Base-by-base conservation (phyloP, 2,113 vertebrate genomes). In the Zosterops borbonicus region DNA sequence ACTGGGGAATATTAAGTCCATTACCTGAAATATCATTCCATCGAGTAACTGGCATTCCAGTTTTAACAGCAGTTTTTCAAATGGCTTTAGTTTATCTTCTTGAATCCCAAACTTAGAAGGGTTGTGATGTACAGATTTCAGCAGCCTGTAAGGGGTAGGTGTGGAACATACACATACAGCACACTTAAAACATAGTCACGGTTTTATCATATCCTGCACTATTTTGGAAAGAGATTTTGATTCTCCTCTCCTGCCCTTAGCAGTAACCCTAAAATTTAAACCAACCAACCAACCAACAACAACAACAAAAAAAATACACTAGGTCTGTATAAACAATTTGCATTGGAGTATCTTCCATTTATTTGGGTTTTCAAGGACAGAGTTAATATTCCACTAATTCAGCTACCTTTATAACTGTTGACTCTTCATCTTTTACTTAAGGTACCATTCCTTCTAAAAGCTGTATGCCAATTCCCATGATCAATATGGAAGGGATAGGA, bases 111-210 rank as follows among this genome's bases (percentile, higher is more conserved):
- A 99, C 74, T 99, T 99, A 12, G 98, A 99, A 81, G 99, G 99
- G 96, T 99, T 99, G 90, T 99, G 99, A 97, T 99, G 99, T 23
- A 99, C 99, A 64, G 99, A 99, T 97, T 99, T 99, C 85, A 99
- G 96, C 89, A 99, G 97, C 97, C 99, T 99, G 65, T 23, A 85
- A 59, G 52, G 19, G 63, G 5, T 0, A 74, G 12, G 9, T 5
- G 3, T 31, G 9, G 14, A 79, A 76, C 33, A 75, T 8, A 33
- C 5, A 83, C 13, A 58, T 33, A 64, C 11, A 80, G 29, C 44
- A 68, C 10, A 65, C 63, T 83, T 29, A 93, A 71, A 64, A 60
- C 24, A 47, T 1, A 5, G 16, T 21, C 59, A 85, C 2, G 21
- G 18, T 63, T 91, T 77, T 44, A 84, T 41, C 25, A 83, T 21